phyloP scores from a whole-genome alignment of 2,888 invertebrate genomes.

The Leptodirus hochenwartii region DNA sequence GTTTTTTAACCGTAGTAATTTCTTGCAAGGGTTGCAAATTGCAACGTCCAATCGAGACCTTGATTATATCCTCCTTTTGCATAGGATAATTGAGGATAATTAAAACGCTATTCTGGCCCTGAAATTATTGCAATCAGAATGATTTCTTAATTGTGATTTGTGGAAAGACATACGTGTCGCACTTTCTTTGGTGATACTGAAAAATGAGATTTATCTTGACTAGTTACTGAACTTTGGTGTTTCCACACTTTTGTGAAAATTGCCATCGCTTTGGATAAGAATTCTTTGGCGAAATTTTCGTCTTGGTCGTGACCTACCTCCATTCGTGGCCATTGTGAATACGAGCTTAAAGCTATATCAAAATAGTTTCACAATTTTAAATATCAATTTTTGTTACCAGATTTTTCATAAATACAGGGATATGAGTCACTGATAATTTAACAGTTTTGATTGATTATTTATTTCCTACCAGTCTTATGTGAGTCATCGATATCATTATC shows the following conservation, averaged over 20 bases:
- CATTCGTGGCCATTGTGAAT: conserved; percentile 66
- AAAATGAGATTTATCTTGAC: conserved; percentile 40
- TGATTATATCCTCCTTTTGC: conserved; percentile 55
- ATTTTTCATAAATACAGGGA: neutral
- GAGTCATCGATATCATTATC: conserved; percentile 49
- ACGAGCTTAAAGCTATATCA: conserved; percentile 19
- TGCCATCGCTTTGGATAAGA: conserved; percentile 64
- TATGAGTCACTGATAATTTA: conserved; percentile 1
- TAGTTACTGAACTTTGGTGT: conserved; percentile 24
- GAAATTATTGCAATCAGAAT: conserved; percentile 14
- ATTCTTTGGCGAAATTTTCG: conserved; percentile 65
- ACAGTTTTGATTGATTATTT: neutral
- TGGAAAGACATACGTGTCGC: conserved; percentile 37
- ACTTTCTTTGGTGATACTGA: conserved; percentile 61
- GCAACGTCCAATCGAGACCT: conserved; percentile 63
- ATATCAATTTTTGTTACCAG: conserved; percentile 4
- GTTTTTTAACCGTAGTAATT: conserved; percentile 52
- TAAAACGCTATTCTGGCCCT: conserved; percentile 72
- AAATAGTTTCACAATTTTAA: conserved; percentile 39
- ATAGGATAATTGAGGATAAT: conserved; percentile 63
- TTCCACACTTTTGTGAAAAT: conserved; percentile 42
- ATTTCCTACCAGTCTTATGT: conserved; percentile 42
- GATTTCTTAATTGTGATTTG: neutral
- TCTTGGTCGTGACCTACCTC: conserved; percentile 62
- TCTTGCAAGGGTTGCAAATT: conserved; percentile 49